These are phyloP conservation scores for Nothura maculosa DNA, from an alignment of 2,797 vertebrate genomes.

Conservation along the genomic window DNA sequence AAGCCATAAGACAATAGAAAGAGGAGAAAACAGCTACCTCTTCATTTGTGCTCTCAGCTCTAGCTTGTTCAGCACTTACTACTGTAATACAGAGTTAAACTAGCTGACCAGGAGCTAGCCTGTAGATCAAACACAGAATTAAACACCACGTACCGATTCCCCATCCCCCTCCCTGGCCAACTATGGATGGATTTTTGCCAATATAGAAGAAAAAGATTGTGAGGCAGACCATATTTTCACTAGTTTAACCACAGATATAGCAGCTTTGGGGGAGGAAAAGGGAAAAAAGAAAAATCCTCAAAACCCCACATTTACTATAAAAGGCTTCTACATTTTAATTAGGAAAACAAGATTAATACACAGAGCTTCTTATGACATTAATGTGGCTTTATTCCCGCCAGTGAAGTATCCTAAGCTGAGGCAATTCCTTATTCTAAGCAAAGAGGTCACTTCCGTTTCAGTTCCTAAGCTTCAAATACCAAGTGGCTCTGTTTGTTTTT, in stretches of 20 bases:
- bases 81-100: background rate
- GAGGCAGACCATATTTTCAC: constrained; percentile 16
- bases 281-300: background rate
- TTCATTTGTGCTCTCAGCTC: background rate
- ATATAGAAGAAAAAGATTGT: background rate
- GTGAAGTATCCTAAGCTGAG: background rate
- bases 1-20: background rate
- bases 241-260: background rate
- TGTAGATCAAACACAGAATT: background rate
- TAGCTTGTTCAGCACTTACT: background rate
- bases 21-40: background rate
- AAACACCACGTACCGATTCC: background rate
- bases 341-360: constrained; percentile 43
- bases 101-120: background rate
- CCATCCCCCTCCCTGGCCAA: background rate
- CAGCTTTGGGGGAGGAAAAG: background rate
- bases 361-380: constrained; percentile 6
- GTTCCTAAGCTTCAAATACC: constrained; percentile 15
- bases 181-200: background rate
- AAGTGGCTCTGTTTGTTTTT: constrained; percentile 24
- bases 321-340: constrained; percentile 45
- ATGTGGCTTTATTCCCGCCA: constrained; percentile 19
- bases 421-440: background rate
- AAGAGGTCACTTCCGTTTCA: background rate
- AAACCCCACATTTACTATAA: constrained; percentile 8